Conservation (phyloP, 2,113 vertebrate species). For the Chunga burmeisteri region DNA sequence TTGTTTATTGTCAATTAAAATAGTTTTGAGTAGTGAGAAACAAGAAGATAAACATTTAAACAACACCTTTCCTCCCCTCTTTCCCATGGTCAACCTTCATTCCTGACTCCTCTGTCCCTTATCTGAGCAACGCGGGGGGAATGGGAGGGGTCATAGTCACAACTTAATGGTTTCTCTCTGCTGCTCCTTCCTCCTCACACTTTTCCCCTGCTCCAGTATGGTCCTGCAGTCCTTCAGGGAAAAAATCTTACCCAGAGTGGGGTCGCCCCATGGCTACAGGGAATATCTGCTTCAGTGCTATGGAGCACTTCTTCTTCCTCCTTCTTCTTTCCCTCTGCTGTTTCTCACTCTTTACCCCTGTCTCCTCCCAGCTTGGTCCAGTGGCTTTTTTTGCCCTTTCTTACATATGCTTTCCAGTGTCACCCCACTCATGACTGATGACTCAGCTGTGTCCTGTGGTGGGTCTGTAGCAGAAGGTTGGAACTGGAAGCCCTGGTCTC, state of each 20-base stretch:
- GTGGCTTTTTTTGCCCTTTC: background rate
- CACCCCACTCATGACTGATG: fast-evolving
- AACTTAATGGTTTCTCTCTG: background rate
- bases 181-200: background rate
- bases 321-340: background rate
- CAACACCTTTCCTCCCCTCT: background rate
- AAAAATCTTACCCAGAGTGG: background rate
- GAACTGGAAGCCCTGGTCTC: fast-evolving
- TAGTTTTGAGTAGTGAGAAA: background rate
- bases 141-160: background rate
- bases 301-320: background rate
- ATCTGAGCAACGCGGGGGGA: background rate
- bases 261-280: background rate
- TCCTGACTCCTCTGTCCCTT: background rate
- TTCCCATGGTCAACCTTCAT: background rate
- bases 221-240: background rate
- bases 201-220: background rate
- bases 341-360: background rate
- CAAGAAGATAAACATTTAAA: background rate
- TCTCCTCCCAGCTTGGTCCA: background rate
- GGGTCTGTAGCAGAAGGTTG: background rate
- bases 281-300: background rate
- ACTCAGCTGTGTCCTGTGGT: background rate
- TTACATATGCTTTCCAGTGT: background rate
- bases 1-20: background rate